phyloP scores from a whole-genome alignment of 2,888 invertebrate species.

The Ophioninae sp. region DNA sequence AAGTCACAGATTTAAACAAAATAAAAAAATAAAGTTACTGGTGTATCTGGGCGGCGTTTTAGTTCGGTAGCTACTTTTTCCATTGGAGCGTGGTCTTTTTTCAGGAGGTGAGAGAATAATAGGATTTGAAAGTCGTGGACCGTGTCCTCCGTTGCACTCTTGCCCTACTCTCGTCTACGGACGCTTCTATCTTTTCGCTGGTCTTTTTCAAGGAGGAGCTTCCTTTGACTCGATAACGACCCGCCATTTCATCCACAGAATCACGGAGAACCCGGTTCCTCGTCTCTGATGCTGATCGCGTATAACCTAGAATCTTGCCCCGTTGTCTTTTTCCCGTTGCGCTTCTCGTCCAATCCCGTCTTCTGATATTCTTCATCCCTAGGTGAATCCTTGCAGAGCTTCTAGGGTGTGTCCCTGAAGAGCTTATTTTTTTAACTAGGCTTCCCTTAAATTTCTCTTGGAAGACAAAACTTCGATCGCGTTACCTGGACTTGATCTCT shows the following conservation, averaged over 20 bases:
- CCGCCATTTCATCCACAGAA: constrained; percentile 41
- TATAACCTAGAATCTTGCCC: constrained; percentile 35
- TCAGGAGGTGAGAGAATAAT: constrained; percentile 44
- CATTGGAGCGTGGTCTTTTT: constrained; percentile 39
- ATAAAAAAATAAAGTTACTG: too few species aligned
- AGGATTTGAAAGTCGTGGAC: constrained; percentile 48
- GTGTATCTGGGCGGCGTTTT: neutral
- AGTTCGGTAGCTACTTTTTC: constrained; percentile 13
- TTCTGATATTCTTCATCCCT: constrained; percentile 17
- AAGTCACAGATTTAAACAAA: too few species aligned
- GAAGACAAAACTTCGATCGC: constrained; percentile 44
- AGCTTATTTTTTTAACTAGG: constrained; percentile 23
- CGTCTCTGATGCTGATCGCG: constrained; percentile 38
- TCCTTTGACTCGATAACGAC: constrained; percentile 55
- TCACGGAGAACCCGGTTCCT: constrained; percentile 27
- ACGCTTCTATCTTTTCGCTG: constrained; percentile 25
- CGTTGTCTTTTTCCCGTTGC: constrained; percentile 27
- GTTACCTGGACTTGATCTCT: constrained; percentile 50
- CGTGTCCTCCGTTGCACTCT: constrained; percentile 29
- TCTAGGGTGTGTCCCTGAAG: neutral
- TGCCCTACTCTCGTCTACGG: constrained; percentile 26
- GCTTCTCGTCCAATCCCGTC: neutral
- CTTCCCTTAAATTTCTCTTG: constrained; percentile 33
- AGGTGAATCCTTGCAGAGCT: neutral
- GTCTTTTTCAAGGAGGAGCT: constrained; percentile 40